A percentile compares a stretch with the other conserved stretches of the same genome.
Conservation (phyloP, 2,797 vertebrate genomes). For the Prionace glauca region DNA sequence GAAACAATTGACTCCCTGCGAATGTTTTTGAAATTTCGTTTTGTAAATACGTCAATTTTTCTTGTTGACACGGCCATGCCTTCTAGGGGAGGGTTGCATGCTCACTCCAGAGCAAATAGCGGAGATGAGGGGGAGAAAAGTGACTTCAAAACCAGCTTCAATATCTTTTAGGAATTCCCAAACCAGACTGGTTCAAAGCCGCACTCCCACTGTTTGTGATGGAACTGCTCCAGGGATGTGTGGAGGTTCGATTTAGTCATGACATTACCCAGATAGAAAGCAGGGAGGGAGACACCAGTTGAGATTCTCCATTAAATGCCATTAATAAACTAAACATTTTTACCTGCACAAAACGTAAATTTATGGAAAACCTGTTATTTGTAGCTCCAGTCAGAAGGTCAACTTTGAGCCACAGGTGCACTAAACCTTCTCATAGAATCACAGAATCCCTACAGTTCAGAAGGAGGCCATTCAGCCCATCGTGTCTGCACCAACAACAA, state of each 20-base stretch:
- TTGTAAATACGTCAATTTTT: not conserved
- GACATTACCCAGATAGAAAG: not conserved
- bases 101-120: not conserved
- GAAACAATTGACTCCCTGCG: not conserved
- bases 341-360: not conserved
- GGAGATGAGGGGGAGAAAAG: not conserved
- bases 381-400: not conserved
- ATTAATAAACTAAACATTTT: not conserved
- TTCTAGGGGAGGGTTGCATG: not conserved
- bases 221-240: not conserved
- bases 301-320: not conserved
- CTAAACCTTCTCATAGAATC: not conserved
- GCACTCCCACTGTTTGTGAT: not conserved
- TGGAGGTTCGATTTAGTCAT: not conserved
- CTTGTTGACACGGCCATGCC: not conserved
- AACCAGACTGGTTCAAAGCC: not conserved
- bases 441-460: no score
- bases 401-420: not conserved
- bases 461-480: no score
- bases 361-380: not conserved
- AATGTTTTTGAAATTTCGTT: not conserved
- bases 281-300: not conserved
- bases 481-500: no score
- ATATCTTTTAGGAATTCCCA: not conserved
- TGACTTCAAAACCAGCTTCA: not conserved